Base-by-base conservation (phyloP, 2,113 vertebrate genomes). In the Bolborhynchus lineola region DNA sequence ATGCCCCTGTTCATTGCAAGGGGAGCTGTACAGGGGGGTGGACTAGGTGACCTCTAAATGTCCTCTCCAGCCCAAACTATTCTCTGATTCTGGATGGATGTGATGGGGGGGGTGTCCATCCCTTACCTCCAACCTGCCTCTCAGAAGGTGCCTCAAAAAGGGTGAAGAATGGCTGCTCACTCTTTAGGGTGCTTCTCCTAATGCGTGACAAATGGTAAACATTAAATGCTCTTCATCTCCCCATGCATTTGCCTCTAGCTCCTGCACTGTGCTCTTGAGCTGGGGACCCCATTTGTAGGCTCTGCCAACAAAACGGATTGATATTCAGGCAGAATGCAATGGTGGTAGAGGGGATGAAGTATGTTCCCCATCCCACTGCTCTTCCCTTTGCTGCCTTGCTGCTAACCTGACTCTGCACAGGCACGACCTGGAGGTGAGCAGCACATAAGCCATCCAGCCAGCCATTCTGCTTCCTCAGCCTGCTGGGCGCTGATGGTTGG, bases 231-330 rank as follows among this genome's bases (percentile, higher is more conserved):
- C 21, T 59, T 90, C 80, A 25, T 39, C 28, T 74, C 55, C 14
- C 24, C 2, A 2, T 12, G 37, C 6, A 18, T 47, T 86, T 3
- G 0, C 16, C 23, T 67, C n/a, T 64, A 25, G 11, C n/a, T 77
- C 60, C 80, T 59, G 31, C 12, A 28, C 57, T 10, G 10, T 49
- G 57, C 29, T 88, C 62, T 39, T 10, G 41, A 49, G 28, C 23
- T 1, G 0, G 0, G 3, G 21, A 82, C 19, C n/a, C 4, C 2
- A 31, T 52, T 70, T 1, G 1, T 37, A 44, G 62, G 35, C 23
- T 72, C 16, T 25, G 16, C 53, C 29, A 52, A 63, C 13, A 74
- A 47, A 44, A 90, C 9, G 3, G 17, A 31, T 52, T 50, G 3
- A 2, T 25, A 33, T 50, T 75, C 2, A 0, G 28, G 50, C 13